Base-by-base conservation (phyloP, 2,797 vertebrate genomes). In the Melanogrammus aeglefinus region DNA sequence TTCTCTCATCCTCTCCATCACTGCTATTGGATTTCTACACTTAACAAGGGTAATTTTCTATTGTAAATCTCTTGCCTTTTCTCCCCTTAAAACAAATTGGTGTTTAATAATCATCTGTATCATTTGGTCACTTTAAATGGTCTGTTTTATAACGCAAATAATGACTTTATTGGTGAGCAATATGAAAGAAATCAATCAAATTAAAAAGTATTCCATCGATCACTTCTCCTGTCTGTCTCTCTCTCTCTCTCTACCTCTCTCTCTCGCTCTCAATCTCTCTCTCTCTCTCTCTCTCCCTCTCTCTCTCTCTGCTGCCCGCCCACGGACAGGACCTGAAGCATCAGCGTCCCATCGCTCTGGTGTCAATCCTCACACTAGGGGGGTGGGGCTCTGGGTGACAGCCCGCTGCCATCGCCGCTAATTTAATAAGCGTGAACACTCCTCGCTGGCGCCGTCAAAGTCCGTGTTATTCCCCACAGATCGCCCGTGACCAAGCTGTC, bases 71-170 rank as follows among this genome's bases (percentile, higher is more conserved):
- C 84, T 89, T 57, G 16, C 82, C 88, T 85, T 76, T 39, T 76
- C 38, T 47, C 75, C 78, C 79, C 77, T 81, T 77, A 85, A 81
- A 83, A 91, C 86, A 78, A 91, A 86, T 92, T 92, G 86, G 84
- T 85, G 90, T 90, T 94, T 91, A 91, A 84, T 92, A 92, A 93
- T 84, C 86, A 85, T 88, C 83, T 89, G 91, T 94, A 87, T 87
- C 86, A 86, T 91, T 89, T 93, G 90, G 94, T 93, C 90, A 89
- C 89, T 88, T 90, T 90, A 87, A 88, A 89, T 83, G 78, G 88
- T 92, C 88, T 92, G 92, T 94, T 94, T 95, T 93, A 86, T 95
- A 92, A 93, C 86, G 81, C 91, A 88, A 93, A 91, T 84, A 77
- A 86, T 83, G 82, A 92, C 86, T 88, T 89, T 86, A 90, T 90